Evolutionary conservation across 2,888 invertebrate species (phyloP), one percentile per base, ranked within the genome.

Genomic region (Sesamia inferens): DNA sequence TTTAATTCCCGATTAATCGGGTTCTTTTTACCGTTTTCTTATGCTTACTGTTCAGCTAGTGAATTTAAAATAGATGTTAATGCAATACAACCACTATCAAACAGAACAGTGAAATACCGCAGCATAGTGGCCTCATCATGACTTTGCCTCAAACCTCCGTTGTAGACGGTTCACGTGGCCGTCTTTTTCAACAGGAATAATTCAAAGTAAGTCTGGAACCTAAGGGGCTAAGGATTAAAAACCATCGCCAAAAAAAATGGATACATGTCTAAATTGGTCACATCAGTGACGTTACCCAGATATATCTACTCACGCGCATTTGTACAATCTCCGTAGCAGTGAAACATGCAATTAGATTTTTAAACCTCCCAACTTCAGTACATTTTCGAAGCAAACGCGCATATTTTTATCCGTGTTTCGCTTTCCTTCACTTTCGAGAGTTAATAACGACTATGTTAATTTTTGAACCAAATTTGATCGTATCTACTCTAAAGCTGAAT

Each of bases 371-470:
- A 71, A 71, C 74, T 78, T 74, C 71, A 73, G 62, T 61, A 70
- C 48, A 79, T 74, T 69, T 54, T 63, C 74, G 74, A 73, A 42
- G 51, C 61, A 71, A 68, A 76, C 78, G 74, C 54, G 70, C 74
- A 76, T 81, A 79, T 67, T 69, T 5, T 65, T 59, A 58, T 77
- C 79, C 74, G 55, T 76, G 85, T 88, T 85, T 90, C 90, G 89
- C 92, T 91, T 92, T 92, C 90, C 82, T 88, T 85, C 83, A 87
- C 80, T 84, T 88, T 85, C 79, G 88, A 89, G 88, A 91, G 90
- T 84, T 80, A 76, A 75, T 82, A 74, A 82, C 72, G 81, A 83
- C 88, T 91, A 92, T 92, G 92, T 78, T 89, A 92, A 92, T 90
- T 78, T 67, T 78, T 67, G 71, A 63, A 70, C 74, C 67, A 73